Evolutionary conservation across 2,113 vertebrate species (phyloP), one percentile per base, ranked within the genome.

Genomic region (Microcebus lehilahytsara): DNA sequence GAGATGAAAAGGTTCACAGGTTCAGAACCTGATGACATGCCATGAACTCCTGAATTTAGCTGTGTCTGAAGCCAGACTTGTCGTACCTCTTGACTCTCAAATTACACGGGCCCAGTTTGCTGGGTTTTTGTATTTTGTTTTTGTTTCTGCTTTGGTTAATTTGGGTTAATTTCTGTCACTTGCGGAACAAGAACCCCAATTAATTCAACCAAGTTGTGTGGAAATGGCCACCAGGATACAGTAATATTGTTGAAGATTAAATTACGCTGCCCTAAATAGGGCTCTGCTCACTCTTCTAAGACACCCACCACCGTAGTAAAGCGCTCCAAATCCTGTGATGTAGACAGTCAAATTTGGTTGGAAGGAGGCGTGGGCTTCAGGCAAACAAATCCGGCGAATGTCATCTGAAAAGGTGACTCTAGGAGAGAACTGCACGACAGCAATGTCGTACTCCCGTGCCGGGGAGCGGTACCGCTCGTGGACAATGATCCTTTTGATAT

Each of bases 261-360:
- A 64, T 37, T 20, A 49, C 11, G 25, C 0, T 83, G 22, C 23
- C 5, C 9, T 92, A 66, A 30, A 23, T 0, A 51, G 53, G 1
- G 20, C 25, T 40, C 27, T 17, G 9, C 32, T 16, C 25, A 66
- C 13, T 49, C 51, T 34, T 93, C 32, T 46, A 27, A 96, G 80
- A 86, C 66, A 97, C 98, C 85, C 83, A 99, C 99, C 99, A 16
- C 98, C 98, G 11, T 98, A 98, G 86, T 66, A 71, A 84, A 98
- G 94, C 71, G 98, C 98, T 92, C 99, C 99, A 98, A 98, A 99
- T 2, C 99, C 99, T 25, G 99, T 99, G 87, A 99, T 98, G 75
- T 98, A 99, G 58, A 98, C 98, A 10, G 98, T 97, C 17, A 85
- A 2, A 3, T 98, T 98, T 1, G 98, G 97, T 67, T 60, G 96